These are phyloP conservation scores for Achlya flavicornis DNA, from an alignment of 2,888 invertebrate genomes.

Conservation along the genomic window DNA sequence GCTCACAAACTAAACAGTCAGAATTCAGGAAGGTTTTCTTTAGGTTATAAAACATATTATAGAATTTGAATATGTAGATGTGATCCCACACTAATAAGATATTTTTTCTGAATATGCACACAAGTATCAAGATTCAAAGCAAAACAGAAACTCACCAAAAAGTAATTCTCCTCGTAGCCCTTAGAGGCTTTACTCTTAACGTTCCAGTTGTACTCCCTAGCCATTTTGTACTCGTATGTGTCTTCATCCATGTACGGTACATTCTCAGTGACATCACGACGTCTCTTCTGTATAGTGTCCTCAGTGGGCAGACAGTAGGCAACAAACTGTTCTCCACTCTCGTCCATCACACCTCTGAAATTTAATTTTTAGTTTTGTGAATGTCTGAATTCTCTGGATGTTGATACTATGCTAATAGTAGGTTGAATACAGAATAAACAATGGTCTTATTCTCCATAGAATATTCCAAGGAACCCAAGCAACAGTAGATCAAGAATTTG, in stretches of 20 bases:
- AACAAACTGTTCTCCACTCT: conserved; percentile 99
- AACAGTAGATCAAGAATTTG: no score
- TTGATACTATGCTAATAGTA: no score
- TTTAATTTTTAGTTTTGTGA: conserved; percentile 16
- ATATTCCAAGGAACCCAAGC: no score
- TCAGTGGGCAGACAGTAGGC: conserved; percentile 99
- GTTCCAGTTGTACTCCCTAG: conserved; percentile 99
- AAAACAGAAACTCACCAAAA: conserved; percentile 85
- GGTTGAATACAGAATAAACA: no score
- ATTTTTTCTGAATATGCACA: no score
- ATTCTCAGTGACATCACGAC: conserved; percentile 89
- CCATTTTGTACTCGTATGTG: conserved; percentile 98
- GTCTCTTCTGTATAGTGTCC: conserved; percentile 94
- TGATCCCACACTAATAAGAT: background rate
- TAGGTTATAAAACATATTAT: no score
- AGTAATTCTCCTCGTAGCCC: conserved; percentile 98
- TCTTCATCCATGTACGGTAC: conserved; percentile 94
- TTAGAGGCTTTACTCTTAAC: conserved; percentile 98
- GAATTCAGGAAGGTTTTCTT: no score
- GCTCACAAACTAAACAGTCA: no score
- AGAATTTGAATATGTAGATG: no score
- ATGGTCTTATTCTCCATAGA: no score
- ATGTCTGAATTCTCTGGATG: no score
- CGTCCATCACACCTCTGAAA: conserved; percentile 98
- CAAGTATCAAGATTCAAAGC: no score